phyloP scores from a whole-genome alignment of 2,113 vertebrate species.

The Pseudorhombus dupliciocellatus region DNA sequence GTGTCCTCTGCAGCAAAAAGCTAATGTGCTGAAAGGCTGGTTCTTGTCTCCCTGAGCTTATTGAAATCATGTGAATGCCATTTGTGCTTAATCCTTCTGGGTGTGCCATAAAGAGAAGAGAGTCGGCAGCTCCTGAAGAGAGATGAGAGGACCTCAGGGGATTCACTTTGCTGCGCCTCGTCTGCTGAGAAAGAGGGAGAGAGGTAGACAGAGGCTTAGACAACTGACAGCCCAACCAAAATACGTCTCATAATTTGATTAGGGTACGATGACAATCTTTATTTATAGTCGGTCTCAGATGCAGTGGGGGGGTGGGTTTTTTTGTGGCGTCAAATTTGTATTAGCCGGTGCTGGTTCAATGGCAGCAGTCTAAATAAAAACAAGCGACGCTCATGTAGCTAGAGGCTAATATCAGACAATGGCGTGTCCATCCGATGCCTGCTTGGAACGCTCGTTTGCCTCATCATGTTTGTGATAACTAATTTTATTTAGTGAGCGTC shows the following conservation, averaged over 20 bases:
- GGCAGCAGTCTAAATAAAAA: slow-evolving; percentile 67
- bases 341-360: slow-evolving; percentile 61
- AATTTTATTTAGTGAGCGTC: slow-evolving; percentile 51
- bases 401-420: slow-evolving; percentile 74
- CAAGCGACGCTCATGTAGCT: slow-evolving; percentile 60
- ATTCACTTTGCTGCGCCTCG: slow-evolving; percentile 73
- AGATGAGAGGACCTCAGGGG: slow-evolving; percentile 82
- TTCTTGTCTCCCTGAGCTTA: slow-evolving; percentile 76
- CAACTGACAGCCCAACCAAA: slow-evolving; percentile 79
- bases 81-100: slow-evolving; percentile 82
- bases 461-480: slow-evolving; percentile 75
- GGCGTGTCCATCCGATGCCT: slow-evolving; percentile 67
- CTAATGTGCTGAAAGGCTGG: slow-evolving; percentile 81
- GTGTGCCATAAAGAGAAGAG: slow-evolving; percentile 77
- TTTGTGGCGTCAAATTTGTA: slow-evolving; percentile 68
- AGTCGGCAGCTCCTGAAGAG: slow-evolving; percentile 80
- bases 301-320: slow-evolving; percentile 47
- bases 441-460: slow-evolving; percentile 51
- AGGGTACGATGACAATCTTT: slow-evolving; percentile 83
- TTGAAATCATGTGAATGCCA: slow-evolving; percentile 83
- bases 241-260: slow-evolving; percentile 82
- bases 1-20: slow-evolving; percentile 77
- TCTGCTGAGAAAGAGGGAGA: slow-evolving; percentile 67
- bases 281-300: slow-evolving; percentile 80
- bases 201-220: slow-evolving; percentile 62